Conservation (phyloP, 2,888 invertebrate species). For the Lepidocyrtoides sp. region DNA sequence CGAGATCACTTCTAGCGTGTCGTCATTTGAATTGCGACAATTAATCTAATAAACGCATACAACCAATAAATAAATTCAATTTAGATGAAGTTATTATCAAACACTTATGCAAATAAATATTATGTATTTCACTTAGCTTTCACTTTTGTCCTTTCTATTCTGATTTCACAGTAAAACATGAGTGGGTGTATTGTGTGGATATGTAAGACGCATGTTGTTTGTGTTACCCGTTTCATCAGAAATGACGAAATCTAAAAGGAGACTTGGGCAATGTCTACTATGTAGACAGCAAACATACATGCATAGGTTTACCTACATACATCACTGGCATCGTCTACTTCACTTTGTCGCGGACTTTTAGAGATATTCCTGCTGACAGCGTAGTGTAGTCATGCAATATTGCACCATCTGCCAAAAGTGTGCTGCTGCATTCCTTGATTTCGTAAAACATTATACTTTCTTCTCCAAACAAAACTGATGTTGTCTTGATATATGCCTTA, state of each 20-base stretch:
- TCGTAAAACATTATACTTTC: neutral
- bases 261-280: neutral
- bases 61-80: too few relatives aligned
- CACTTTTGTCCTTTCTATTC: too few relatives aligned
- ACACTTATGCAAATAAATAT: too few relatives aligned
- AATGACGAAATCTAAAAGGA: neutral
- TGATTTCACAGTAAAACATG: too few relatives aligned
- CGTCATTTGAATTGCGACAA: too few relatives aligned
- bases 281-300: neutral
- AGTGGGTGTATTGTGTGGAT: too few relatives aligned
- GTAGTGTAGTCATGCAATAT: neutral
- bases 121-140: too few relatives aligned
- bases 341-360: neutral
- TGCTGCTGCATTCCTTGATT: neutral
- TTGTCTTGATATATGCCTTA: neutral
- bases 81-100: too few relatives aligned
- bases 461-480: neutral
- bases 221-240: neutral
- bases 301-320: too few relatives aligned
- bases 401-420: constrained; percentile 23
- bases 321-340: too few relatives aligned
- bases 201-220: neutral
- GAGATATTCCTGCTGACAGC: neutral
- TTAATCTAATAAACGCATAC: too few relatives aligned
- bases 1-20: too few relatives aligned